Evolutionary conservation across 1,140 invertebrate species (phyloP), one percentile per base, ranked within the genome.

Genomic region (Sweltsa coloradensis): DNA sequence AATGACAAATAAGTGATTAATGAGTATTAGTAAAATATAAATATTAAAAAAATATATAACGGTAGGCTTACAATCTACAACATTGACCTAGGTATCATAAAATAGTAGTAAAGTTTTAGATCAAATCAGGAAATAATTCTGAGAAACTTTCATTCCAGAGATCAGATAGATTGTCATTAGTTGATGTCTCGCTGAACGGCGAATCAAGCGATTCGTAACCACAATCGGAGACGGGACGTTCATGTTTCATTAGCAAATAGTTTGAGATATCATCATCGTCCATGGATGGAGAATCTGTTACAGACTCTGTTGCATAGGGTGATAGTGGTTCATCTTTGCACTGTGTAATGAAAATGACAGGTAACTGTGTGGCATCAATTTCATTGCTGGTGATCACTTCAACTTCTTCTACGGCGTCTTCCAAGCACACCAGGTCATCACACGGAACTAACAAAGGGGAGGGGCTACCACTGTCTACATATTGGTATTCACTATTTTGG

Each of bases 361-460:
- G 50, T 16, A 55, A 39, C 16, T 55, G 51, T 23, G 45, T 43
- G 11, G 47, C 41, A 13, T 58, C 56, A 14, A 54, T 51, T 1
- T 51, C 49, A 18, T 41, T 43, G 1, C 57, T 55, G 3, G 51
- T 55, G 6, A 47, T 50, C 5, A 63, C 54, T 55, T 66, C 65
- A 37, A 22, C 36, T n/a, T 37, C 36, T 4, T 37, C 36, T 13
- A 44, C 26, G 3, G 42, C 42, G 7, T 76, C 74, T 19, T 67
- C 67, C 2, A 74, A 47, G 34, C 54, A 57, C 2, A 64, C 62
- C 45, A 75, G 70, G 21, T 78, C 72, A 53, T 76, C 74, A 29
- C 72, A 73, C 3, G 75, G 70, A 53, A 82, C 75, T 41, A 83
- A 72, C 1, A n/a, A n/a, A n/a, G n/a, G n/a, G n/a, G n/a, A n/a